Base-by-base conservation (phyloP, 2,113 vertebrate species). In the Xenopus tropicalis region DNA sequence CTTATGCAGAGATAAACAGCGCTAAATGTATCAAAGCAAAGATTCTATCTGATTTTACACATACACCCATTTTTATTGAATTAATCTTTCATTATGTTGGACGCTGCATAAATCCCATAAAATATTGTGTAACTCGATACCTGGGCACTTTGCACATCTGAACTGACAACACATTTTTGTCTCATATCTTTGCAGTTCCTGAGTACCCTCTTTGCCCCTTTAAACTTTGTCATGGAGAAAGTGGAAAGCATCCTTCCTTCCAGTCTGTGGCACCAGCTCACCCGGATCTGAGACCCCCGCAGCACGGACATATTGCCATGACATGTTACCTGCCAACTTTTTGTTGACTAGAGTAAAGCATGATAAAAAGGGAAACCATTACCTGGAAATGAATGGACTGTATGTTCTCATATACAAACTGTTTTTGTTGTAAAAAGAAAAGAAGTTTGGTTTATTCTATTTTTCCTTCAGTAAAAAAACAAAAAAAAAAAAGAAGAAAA, bases 181-280 rank as follows among this genome's bases (percentile, higher is more conserved):
- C 46, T 48, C 1, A 48, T 8, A 62, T 82, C 74, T 83, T 87
- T 81, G 52, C 89, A 99, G 97, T 99, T 99, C 84, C 94, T 99
- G 88, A 98, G 96, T 87, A 99, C 97, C 69, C 89, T 99, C 80
- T 99, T 99, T 71, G 96, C 97, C 61, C 97, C 97, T 69, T 91
- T 99, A 75, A 99, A 99, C 91, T 99, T 99, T 86, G 94, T 98
- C 84, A 98, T 99, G 96, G 97, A 99, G 85, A 99, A 98, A 83
- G 96, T 99, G 80, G 97, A 99, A 85, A 98, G 94, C 82, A 95
- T 99, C 86, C 90, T 99, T 72, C 96, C 97, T 17, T 98, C 97
- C 85, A 98, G 96, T 61, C 91, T 99, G 81, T 99, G 97, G 96
- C 97, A 99, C 84, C 97, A 99, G 83, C 93, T 99, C 79, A 98